These are phyloP conservation scores for Drosophila cardini DNA, from an alignment of 1,140 invertebrate species.

Conservation along the genomic window DNA sequence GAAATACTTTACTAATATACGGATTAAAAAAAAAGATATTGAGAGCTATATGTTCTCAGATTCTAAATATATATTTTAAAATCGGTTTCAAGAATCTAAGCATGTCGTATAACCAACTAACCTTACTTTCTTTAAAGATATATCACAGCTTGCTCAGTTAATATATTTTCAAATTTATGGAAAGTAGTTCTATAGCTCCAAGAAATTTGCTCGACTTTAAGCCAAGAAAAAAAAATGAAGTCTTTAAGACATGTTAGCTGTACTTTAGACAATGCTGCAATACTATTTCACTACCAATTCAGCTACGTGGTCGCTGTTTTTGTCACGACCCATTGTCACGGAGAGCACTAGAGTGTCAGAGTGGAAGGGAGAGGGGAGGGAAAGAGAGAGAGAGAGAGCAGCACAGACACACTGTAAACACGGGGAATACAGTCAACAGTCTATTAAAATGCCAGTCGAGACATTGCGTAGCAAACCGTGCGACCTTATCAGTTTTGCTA, in stretches of 20 bases:
- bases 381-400: not conserved
- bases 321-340: slow-evolving; percentile 50
- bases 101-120: no score
- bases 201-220: no score
- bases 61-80: no score
- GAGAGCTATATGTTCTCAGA: no score
- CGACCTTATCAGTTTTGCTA: slow-evolving; percentile 52
- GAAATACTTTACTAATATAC: no score
- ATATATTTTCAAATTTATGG: no score
- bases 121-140: no score
- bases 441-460: slow-evolving; percentile 80
- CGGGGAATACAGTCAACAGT: slow-evolving; percentile 60
- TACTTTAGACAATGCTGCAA: not conserved
- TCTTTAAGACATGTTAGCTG: slow-evolving; percentile 9
- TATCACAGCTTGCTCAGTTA: no score
- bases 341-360: not conserved
- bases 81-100: no score
- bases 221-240: not conserved
- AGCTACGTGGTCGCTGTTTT: slow-evolving; percentile 44
- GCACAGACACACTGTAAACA: slow-evolving; percentile 63
- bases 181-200: no score
- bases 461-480: slow-evolving; percentile 58
- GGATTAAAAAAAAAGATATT: no score
- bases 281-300: not conserved
- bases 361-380: not conserved